Base-by-base conservation (phyloP, 2,888 invertebrate species). In the Deilephila porcellus region DNA sequence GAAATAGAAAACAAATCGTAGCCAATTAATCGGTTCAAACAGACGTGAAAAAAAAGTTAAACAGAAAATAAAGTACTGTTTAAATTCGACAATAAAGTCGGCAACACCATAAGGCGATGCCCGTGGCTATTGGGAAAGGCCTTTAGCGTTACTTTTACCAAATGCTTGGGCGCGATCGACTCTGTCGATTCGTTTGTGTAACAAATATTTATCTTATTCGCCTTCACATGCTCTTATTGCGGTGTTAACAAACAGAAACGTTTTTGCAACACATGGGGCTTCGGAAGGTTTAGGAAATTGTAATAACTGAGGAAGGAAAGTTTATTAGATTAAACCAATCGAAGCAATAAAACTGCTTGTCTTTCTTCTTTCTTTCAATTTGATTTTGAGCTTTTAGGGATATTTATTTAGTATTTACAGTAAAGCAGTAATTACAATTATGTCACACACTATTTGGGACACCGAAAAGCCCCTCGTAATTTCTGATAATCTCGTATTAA, bases 191-290 rank as follows among this genome's bases (percentile, higher is more conserved):
- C 82, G 80, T 81, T 85, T 82, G 86, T 84, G 81, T 77, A 80
- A 86, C 88, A 90, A 93, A 93, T 92, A 92, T 93, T 93, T 91
- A 87, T 89, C 82, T 88, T 87, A 85, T 86, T 81, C 83, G 83
- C 82, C 82, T 84, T 83, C 81, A 84, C 86, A 85, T 86, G 86
- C 90, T 89, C 87, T 92, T 92, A 92, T 91, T 92, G 89, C 91
- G 85, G 81, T 88, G 90, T 88, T 89, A 88, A 88, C 89, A 91
- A 91, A 91, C 83, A 91, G 79, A 37, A 62, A 20, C 34, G 56
- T 72, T 72, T 63, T 20, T 59, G 56, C 34, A 64, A 72, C 37
- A 59, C 56, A 62, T 64, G 56, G 63, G 19, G 34, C 63, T 67
- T 3, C 45, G 67, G 14, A 67, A 67, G 45, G 17, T 52, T 67